phyloP scores from a whole-genome alignment of 2,888 invertebrate genomes.

The Tenodera sinensis region DNA sequence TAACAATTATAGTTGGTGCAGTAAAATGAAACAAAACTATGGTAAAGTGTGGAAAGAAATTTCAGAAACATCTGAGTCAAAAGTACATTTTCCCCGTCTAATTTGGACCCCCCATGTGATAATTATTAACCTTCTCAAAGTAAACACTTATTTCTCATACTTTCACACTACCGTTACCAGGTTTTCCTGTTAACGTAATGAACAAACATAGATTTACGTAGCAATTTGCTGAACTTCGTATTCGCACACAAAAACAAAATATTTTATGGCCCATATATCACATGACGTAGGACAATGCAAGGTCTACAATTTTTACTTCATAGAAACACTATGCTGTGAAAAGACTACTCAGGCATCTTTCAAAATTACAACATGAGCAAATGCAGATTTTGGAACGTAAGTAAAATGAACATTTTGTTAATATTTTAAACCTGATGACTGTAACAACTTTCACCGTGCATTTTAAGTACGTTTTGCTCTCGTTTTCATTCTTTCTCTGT shows the following conservation, averaged over 20 bases:
- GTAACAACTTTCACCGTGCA: too few species aligned
- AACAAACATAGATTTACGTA: neutral
- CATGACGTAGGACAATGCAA: neutral
- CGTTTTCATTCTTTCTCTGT: too few species aligned
- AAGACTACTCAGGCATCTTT: neutral
- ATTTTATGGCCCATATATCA: neutral
- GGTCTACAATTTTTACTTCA: neutral
- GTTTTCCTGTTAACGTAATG: neutral
- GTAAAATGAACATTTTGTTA: neutral
- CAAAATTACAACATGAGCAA: neutral
- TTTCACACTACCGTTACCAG: neutral
- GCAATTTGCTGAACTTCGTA: neutral
- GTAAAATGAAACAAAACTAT: too few species aligned
- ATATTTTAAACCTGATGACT: too few species aligned
- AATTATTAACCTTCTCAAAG: too few species aligned
- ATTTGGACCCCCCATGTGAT: too few species aligned
- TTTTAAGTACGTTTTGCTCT: too few species aligned
- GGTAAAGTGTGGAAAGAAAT: too few species aligned
- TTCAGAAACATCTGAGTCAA: too few species aligned
- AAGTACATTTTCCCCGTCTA: too few species aligned
- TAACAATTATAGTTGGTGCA: too few species aligned
- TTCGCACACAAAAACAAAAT: neutral
- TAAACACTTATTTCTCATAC: neutral
- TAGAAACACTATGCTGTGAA: neutral
- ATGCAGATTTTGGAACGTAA: neutral